phyloP scores from a whole-genome alignment of 2,113 vertebrate species.

The Pterophyllum scalare region DNA sequence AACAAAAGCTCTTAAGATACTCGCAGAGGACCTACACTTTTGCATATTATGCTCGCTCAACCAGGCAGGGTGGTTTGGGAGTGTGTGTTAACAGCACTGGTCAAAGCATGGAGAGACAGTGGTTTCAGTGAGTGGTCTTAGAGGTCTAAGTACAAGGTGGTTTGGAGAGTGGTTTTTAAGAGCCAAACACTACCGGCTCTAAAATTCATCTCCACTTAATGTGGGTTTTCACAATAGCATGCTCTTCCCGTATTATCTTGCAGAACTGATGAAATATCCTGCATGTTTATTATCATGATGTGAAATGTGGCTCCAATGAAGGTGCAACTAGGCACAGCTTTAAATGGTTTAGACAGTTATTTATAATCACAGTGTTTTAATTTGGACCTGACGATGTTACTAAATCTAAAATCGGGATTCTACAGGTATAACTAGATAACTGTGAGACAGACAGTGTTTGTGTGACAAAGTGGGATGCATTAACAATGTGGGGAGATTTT shows the following conservation, averaged over 20 bases:
- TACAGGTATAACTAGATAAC: too few relatives aligned
- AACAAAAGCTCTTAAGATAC: neutral
- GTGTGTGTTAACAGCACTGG: slow-evolving; percentile 29
- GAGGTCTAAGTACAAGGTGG: slow-evolving; percentile 38
- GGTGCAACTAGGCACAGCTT: neutral
- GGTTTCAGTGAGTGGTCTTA: slow-evolving; percentile 41
- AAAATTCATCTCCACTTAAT: slow-evolving; percentile 18
- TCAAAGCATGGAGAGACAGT: slow-evolving; percentile 29
- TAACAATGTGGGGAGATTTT: too few relatives aligned
- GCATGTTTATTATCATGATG: neutral
- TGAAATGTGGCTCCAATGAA: neutral
- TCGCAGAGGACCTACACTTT: neutral
- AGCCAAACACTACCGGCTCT: slow-evolving; percentile 45
- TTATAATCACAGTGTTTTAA: neutral
- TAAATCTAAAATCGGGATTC: too few relatives aligned
- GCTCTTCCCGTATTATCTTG: slow-evolving; percentile 6
- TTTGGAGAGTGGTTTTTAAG: slow-evolving; percentile 69
- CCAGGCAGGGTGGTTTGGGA: slow-evolving; percentile 44
- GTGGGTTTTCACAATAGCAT: slow-evolving; percentile 16
- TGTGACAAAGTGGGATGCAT: too few relatives aligned
- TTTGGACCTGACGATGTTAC: neutral
- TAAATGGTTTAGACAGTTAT: neutral
- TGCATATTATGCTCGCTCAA: slow-evolving; percentile 47
- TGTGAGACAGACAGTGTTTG: too few relatives aligned
- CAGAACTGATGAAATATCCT: neutral